Conservation (phyloP, 2,888 invertebrate genomes). For the Lasioglossum leucozonium region DNA sequence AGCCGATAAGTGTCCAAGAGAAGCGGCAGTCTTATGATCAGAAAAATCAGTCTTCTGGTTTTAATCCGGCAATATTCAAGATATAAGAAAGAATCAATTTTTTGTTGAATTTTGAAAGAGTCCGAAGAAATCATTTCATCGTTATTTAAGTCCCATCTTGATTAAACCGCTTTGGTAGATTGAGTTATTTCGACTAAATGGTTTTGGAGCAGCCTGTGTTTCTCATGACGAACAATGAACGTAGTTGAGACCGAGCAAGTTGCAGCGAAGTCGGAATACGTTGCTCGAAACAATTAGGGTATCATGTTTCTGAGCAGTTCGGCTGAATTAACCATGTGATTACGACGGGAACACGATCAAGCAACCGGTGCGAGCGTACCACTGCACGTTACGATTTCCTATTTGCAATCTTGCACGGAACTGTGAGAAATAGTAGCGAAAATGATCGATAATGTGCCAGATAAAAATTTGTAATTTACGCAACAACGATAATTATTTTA, state of each 20-base stretch:
- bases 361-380: neutral
- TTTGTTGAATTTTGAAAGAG: too few relatives aligned
- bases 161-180: neutral
- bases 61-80: too few relatives aligned
- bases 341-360: constrained; percentile 16
- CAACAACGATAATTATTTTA: too few relatives aligned
- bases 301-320: constrained; percentile 18
- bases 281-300: constrained; percentile 10
- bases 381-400: neutral
- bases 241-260: neutral
- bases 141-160: neutral
- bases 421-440: neutral
- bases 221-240: constrained; percentile 9
- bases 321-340: constrained; percentile 20
- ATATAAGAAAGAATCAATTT: too few relatives aligned
- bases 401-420: neutral
- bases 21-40: too few relatives aligned
- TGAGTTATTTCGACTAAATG: neutral
- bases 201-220: neutral
- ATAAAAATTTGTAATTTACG: neutral
- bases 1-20: too few relatives aligned
- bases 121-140: neutral
- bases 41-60: too few relatives aligned
- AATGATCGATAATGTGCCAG: neutral
- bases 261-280: constrained; percentile 7